These are phyloP conservation scores for Melanotaenia nigrans DNA, from an alignment of 2,797 vertebrate genomes.

Conservation along the genomic window DNA sequence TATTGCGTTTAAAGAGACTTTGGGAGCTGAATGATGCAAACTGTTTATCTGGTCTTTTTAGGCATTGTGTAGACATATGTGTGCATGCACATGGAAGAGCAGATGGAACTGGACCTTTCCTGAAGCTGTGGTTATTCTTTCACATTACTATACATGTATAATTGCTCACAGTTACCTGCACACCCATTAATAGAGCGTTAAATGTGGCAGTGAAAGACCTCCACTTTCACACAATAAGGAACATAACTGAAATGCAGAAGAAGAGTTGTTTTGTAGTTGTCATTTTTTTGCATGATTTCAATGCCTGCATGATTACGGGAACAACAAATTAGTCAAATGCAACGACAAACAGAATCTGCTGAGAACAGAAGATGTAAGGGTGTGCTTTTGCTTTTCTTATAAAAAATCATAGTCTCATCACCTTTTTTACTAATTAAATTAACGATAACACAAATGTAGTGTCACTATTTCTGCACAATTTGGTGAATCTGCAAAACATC, in stretches of 20 bases:
- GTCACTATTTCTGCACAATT: neutral
- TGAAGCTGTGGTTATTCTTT: slow-evolving; percentile 24
- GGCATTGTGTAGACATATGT: neutral
- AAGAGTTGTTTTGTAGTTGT: slow-evolving; percentile 52
- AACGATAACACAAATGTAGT: neutral
- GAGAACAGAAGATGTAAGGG: slow-evolving; percentile 42
- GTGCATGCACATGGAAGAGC: neutral
- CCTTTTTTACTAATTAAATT: neutral
- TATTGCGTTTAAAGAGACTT: slow-evolving; percentile 38
- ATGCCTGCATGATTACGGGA: slow-evolving; percentile 41
- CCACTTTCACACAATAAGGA: slow-evolving; percentile 25
- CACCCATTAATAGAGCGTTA: slow-evolving; percentile 16
- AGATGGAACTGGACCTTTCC: slow-evolving; percentile 12
- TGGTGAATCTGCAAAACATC: neutral
- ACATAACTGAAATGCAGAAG: slow-evolving; percentile 1
- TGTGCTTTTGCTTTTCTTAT: neutral
- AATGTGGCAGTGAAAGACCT: slow-evolving; percentile 6
- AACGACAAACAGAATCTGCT: slow-evolving; percentile 62
- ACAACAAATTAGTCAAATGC: slow-evolving; percentile 52
- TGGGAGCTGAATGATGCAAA: slow-evolving; percentile 33
- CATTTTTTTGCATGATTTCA: slow-evolving; percentile 57
- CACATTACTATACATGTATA: slow-evolving; percentile 15
- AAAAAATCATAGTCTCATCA: too few relatives aligned
- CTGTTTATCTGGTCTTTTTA: neutral
- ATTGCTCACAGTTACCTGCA: slow-evolving; percentile 23